Evolutionary conservation across 2,888 invertebrate genomes (phyloP).

Genomic region (Lapara coniferarum): DNA sequence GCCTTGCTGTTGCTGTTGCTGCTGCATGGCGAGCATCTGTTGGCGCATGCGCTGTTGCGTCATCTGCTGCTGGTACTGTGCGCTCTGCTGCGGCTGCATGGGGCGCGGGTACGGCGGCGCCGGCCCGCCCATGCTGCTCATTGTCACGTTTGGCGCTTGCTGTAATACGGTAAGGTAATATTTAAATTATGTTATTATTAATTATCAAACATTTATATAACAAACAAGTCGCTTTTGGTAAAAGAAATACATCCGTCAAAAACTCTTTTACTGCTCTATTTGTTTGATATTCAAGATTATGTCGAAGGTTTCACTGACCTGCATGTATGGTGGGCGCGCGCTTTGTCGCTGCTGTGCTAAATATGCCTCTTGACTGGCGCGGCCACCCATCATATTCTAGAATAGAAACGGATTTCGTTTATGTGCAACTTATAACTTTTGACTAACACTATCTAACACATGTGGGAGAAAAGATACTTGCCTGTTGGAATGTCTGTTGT

Average conservation of each 20-base stretch:
- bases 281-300: too few relatives aligned
- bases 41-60: slow-evolving; percentile 86
- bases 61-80: slow-evolving; percentile 85
- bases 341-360: slow-evolving; percentile 85
- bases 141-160: slow-evolving; percentile 93
- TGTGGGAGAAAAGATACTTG: slow-evolving; percentile 35
- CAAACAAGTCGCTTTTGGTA: background rate
- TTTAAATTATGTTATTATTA: background rate
- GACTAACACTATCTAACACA: background rate
- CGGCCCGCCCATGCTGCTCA: slow-evolving; percentile 91
- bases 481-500: slow-evolving; percentile 81
- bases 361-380: slow-evolving; percentile 83
- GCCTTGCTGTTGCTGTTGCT: slow-evolving; percentile 81
- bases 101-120: slow-evolving; percentile 90
- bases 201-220: too few relatives aligned
- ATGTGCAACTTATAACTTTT: background rate
- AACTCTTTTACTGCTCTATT: too few relatives aligned
- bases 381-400: slow-evolving; percentile 85
- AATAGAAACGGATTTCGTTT: slow-evolving; percentile 45
- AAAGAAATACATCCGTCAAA: background rate
- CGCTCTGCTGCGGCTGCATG: slow-evolving; percentile 82
- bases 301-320: slow-evolving; percentile 63
- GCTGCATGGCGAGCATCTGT: slow-evolving; percentile 88
- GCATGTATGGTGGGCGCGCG: slow-evolving; percentile 87
- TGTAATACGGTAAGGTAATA: slow-evolving; percentile 31